Percentiles rank a stretch among this genome's conserved stretches.
Conservation (phyloP, 2,797 vertebrate genomes). For the Enteromius afrohamiltoni region DNA sequence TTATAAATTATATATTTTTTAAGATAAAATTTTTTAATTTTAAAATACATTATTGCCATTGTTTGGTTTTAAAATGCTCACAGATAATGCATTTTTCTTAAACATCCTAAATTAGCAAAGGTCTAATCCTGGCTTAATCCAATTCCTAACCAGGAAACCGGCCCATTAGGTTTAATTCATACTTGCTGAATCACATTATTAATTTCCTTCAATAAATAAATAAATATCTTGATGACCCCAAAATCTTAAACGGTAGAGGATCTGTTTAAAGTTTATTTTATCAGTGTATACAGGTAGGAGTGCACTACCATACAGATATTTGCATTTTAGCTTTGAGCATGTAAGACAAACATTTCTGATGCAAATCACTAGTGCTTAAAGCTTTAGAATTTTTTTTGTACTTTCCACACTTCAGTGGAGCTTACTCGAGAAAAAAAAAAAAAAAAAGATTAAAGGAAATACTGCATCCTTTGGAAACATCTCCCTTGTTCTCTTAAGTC, state of each 20-base stretch:
- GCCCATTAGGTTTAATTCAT: background rate
- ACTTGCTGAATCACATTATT: background rate
- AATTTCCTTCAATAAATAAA: background rate
- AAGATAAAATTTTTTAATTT: background rate
- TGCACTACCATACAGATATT: background rate
- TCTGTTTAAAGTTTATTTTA: background rate
- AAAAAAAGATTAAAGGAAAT: slow-evolving; percentile 84
- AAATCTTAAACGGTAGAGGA: background rate
- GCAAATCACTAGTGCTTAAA: slow-evolving; percentile 87
- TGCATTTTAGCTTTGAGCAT: slow-evolving; percentile 69
- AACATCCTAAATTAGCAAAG: too few relatives aligned
- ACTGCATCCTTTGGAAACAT: slow-evolving; percentile 77
- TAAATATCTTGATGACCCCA: background rate
- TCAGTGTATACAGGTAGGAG: background rate
- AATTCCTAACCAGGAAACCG: too few relatives aligned
- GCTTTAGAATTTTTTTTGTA: slow-evolving; percentile 79
- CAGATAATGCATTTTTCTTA: too few relatives aligned
- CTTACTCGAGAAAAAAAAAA: slow-evolving; percentile 80
- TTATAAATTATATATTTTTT: background rate
- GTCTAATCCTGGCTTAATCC: too few relatives aligned
- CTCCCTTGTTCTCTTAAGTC: slow-evolving; percentile 72
- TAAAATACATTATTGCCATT: too few relatives aligned
- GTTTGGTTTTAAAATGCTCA: too few relatives aligned
- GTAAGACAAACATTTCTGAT: slow-evolving; percentile 75
- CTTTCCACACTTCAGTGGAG: slow-evolving; percentile 81